Evolutionary conservation across 2,888 invertebrate genomes (phyloP), one percentile per base, ranked within the genome.

Genomic region (Acleris holmiana): DNA sequence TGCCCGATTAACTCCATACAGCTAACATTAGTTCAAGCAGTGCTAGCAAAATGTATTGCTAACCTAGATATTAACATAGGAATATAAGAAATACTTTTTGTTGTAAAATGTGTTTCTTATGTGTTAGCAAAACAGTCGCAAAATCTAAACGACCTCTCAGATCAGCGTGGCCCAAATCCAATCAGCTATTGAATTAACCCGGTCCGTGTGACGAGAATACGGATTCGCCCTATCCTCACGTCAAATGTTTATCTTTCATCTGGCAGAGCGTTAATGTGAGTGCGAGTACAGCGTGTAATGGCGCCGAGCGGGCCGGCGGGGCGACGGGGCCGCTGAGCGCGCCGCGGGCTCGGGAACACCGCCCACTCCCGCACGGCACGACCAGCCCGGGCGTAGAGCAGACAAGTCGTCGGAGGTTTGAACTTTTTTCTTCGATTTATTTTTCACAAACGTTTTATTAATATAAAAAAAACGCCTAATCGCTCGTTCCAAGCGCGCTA

Each of bases 211-310:
- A 91, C 89, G 88, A 80, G 91, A 91, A 92, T 92, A 91, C 90
- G 88, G 88, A 92, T 89, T 88, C 86, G 82, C 82, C 80, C 84
- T 79, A 80, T 86, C 86, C 86, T 89, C 85, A 85, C 88, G 88
- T 90, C 88, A 91, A 91, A 90, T 91, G 91, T 91, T 91, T 91
- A 90, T 91, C 91, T 91, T 91, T 88, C 89, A 91, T 91, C 91
- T 86, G 80, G 84, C 82, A 82, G 79, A 78, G 83, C 84, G 87
- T 86, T 88, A 85, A 86, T 86, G 85, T 89, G 84, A 88, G 86
- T 86, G 82, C 74, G 80, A 83, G 83, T 82, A 84, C 83, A 82
- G 74, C 79, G 76, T 84, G 85, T 87, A 85, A 87, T 85, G 79
- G 81, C 74, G 71, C 77, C 75, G 74, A 64, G 73, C 75, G 72